Conservation (phyloP, 2,113 vertebrate genomes). For the Rhinolophus sinicus region DNA sequence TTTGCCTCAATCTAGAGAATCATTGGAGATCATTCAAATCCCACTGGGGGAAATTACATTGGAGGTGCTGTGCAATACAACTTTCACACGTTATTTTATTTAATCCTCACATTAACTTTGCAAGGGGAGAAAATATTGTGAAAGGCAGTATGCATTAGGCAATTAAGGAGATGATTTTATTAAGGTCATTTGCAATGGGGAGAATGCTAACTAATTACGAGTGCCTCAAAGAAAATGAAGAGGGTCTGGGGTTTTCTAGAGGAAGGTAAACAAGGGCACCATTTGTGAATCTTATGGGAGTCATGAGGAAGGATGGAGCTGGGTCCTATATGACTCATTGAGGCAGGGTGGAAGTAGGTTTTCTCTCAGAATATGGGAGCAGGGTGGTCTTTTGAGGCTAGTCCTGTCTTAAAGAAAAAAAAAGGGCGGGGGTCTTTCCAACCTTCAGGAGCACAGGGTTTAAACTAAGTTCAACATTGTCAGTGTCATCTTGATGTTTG, state of each 20-base stretch:
- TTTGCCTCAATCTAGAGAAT: neutral
- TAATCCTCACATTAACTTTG: slow-evolving; percentile 35
- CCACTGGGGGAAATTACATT: neutral
- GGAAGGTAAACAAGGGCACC: neutral
- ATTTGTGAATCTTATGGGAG: neutral
- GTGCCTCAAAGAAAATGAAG: neutral
- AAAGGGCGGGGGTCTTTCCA: neutral
- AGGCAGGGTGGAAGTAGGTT: neutral
- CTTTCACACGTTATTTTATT: slow-evolving; percentile 21
- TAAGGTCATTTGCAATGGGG: neutral
- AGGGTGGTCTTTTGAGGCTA: neutral
- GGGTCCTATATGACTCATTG: neutral
- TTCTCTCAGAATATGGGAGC: neutral
- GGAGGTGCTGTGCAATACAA: neutral
- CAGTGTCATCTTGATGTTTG: neutral
- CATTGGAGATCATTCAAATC: slow-evolving; percentile 15
- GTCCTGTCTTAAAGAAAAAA: neutral
- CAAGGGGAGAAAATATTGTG: slow-evolving; percentile 9
- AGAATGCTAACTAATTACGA: neutral
- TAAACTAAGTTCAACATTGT: neutral
- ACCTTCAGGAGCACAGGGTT: neutral
- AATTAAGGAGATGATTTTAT: slow-evolving; percentile 59
- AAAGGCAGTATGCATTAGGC: neutral
- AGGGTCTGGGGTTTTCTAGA: neutral
- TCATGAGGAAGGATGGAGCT: neutral